Base-by-base conservation (phyloP, 1,140 invertebrate genomes). In the Bombus waltoni region DNA sequence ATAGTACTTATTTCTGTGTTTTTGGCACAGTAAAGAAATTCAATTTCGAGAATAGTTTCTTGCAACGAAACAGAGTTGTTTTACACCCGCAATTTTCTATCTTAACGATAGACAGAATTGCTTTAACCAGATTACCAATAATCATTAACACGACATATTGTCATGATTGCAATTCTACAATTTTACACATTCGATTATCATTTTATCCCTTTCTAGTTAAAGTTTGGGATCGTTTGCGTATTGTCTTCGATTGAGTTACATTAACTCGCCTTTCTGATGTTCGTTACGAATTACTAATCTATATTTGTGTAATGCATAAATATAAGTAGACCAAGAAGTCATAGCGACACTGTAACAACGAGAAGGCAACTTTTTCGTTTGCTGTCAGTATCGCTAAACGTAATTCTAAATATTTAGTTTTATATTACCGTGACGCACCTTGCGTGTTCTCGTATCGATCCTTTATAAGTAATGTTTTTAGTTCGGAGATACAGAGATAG, bases 1-100 rank as follows among this genome's bases (percentile, higher is more conserved):
- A 53, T 82, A 84, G 88, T 89, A 89, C 88, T 89, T 89, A 89
- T 73, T 77, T 77, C 72, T 72, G 35, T 66, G 66, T 66, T 75
- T 66, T 57, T 38, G 65, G 15, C 73, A 57, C 68, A 38, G 57
- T 28, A 13, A 72, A 62, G 18, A 76, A 53, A 85, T 72, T 71
- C 11, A 83, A 32, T 81, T 83, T 71, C 11, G n/a, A 5, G 40
- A 40, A 73, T 10, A 32, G 35, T 80, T 72, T 83, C 35, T 25
- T 44, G 42, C 13, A 18, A 57, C 32, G 10, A 62, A 44, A 59
- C 18, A 40, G 40, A 11, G 38, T 28, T n/a, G 42, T 53, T 79
- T 59, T 59, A 84, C 40, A 62, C 32, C 3, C 8, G 11, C 2
- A 72, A 73, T 53, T 80, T 85, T 78, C 57, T 62, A 38, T 65